Evolutionary conservation across 2,797 vertebrate species (phyloP), one percentile per base, ranked within the genome.

Genomic region (Rhodeus uyekii): DNA sequence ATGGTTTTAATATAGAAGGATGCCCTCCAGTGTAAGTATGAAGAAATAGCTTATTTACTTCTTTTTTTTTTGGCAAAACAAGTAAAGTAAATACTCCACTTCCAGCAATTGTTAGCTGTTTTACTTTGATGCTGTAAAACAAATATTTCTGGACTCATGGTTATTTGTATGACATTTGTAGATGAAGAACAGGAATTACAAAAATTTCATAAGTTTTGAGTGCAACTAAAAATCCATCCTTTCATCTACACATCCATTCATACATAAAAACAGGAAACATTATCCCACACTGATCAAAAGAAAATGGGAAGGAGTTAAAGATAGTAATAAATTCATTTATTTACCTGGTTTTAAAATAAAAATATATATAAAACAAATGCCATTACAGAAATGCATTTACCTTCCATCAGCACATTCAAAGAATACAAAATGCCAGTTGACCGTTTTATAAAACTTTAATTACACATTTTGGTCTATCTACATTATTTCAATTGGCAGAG

Each of bases 381-480:
- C 22, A 38, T 50, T 65, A 78, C 76, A 78, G 19, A 64, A 78
- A 78, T 67, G 44, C 19, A 77, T 61, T 46, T 77, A 27, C 38
- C 39, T 64, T 29, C 60, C 27, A 48, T 77, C 8, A 32, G 39
- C 76, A 65, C 61, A 65, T 44, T 76, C 12, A 55, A 75, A 46
- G 12, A 67, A 67, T 58, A 13, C 19, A 67, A 64, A 72, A 53
- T 64, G 60, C 32, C 24, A 22, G 38, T n/a, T 53, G 22, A 24
- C 14, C 8, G 34, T 71, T 71, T 46, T 34, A 38, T 48, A 73
- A 81, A 74, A 63, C n/a, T 64, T 73, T 29, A 39, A 64, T 64
- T 48, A 64, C 34, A 64, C 46, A 74, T 72, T 64, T 64, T 74
- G 69, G 79, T 74, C 42, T 64, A 39, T 69, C 24, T 79, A 44